phyloP scores from a whole-genome alignment of 2,797 vertebrate species.

The Falco cherrug region DNA sequence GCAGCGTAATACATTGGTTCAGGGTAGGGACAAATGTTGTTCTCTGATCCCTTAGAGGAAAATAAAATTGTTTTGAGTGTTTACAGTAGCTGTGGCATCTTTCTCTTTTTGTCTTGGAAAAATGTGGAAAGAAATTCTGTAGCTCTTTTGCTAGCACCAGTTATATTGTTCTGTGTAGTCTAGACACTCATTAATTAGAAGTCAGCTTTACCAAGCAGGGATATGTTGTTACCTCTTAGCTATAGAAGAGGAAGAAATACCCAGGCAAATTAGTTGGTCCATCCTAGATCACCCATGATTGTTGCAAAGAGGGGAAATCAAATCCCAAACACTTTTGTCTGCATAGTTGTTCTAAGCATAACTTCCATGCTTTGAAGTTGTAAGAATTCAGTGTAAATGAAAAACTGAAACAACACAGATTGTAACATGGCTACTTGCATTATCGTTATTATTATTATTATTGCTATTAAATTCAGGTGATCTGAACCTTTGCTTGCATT shows the following conservation, averaged over 20 bases:
- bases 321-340: not conserved
- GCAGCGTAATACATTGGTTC: not conserved
- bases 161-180: not conserved
- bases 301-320: not conserved
- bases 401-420: not conserved
- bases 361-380: not conserved
- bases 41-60: not conserved
- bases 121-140: not conserved
- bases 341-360: not conserved
- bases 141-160: not conserved
- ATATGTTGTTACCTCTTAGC: not conserved
- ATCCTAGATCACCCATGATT: not conserved
- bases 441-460: not conserved
- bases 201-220: not conserved
- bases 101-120: not conserved
- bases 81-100: not conserved
- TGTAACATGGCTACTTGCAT: not conserved
- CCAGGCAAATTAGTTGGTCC: not conserved
- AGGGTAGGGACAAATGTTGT: not conserved
- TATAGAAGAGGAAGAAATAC: not conserved
- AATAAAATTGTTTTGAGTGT: not conserved
- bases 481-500: not conserved
- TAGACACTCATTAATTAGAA: not conserved
- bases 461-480: not conserved
- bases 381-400: not conserved